Conservation (phyloP, 2,797 vertebrate species). For the Brachyalestes nurse region DNA sequence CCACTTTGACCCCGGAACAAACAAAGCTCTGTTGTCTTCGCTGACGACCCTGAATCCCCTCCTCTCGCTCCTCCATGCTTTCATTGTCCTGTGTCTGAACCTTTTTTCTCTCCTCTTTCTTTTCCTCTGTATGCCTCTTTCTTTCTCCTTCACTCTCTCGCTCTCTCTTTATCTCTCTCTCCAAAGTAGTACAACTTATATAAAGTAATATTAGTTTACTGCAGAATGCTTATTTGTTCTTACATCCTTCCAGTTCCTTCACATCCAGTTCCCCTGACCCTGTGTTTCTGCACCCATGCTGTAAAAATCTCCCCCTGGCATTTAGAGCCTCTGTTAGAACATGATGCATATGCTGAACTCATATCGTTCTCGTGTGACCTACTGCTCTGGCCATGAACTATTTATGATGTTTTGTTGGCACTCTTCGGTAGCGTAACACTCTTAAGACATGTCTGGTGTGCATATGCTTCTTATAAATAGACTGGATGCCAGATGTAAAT, state of each 20-base stretch:
- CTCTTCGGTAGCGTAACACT: neutral
- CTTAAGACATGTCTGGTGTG: neutral
- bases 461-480: constrained; percentile 22
- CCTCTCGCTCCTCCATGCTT: constrained; percentile 29
- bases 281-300: neutral
- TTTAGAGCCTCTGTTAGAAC: neutral
- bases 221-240: constrained; percentile 6
- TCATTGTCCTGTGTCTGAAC: constrained; percentile 10
- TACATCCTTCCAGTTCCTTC: neutral
- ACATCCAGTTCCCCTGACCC: neutral
- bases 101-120: constrained; percentile 16
- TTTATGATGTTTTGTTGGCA: constrained; percentile 23
- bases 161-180: constrained; percentile 33
- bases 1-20: constrained; percentile 30
- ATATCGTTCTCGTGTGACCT: neutral
- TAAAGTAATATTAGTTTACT: neutral
- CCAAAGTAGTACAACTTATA: constrained; percentile 7
- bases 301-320: neutral
- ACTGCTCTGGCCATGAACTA: constrained; percentile 1
- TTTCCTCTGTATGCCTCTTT: constrained; percentile 22
- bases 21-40: constrained; percentile 39
- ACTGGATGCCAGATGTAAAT: constrained; percentile 28
- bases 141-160: neutral
- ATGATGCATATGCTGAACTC: neutral
- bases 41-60: constrained; percentile 9